These are phyloP conservation scores for Natrix natrix DNA, from an alignment of 2,797 vertebrate species.

Conservation along the genomic window DNA sequence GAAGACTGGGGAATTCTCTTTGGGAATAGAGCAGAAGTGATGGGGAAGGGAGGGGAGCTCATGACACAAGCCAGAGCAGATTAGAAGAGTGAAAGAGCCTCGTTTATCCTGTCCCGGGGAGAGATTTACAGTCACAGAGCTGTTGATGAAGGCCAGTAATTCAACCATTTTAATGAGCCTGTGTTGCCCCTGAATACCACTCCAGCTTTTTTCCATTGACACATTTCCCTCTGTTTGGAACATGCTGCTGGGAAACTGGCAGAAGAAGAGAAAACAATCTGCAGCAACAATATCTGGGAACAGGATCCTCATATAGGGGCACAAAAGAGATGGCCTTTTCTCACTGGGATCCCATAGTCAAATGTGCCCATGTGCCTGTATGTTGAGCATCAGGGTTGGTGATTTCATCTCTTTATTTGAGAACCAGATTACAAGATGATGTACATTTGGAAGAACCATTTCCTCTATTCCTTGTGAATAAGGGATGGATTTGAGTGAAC, in stretches of 20 bases:
- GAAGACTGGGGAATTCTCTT: constrained; percentile 4
- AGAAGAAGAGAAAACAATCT: constrained; percentile 29
- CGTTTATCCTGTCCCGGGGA: constrained; percentile 32
- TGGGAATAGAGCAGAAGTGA: constrained; percentile 21
- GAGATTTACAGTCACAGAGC: constrained; percentile 43
- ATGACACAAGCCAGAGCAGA: constrained; percentile 34
- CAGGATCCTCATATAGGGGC: neutral
- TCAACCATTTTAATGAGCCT: constrained; percentile 48
- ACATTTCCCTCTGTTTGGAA: constrained; percentile 39
- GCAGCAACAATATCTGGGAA: constrained; percentile 19
- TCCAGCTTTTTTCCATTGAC: constrained; percentile 30
- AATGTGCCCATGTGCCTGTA: neutral
- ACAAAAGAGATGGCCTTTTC: neutral
- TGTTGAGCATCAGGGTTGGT: neutral
- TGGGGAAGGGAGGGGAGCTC: constrained; percentile 17
- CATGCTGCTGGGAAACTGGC: constrained; percentile 39
- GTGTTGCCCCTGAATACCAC: constrained; percentile 25
- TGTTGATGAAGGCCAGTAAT: constrained; percentile 50
- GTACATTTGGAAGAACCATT: neutral
- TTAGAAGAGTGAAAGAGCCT: constrained; percentile 31
- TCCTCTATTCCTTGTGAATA: neutral
- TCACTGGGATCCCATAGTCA: neutral
- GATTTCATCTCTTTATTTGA: neutral
- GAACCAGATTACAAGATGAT: neutral
- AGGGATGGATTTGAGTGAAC: neutral